Percentiles rank a stretch among this genome's conserved stretches.
Conservation (phyloP, 2,797 vertebrate genomes). For the Clamator glandarius region DNA sequence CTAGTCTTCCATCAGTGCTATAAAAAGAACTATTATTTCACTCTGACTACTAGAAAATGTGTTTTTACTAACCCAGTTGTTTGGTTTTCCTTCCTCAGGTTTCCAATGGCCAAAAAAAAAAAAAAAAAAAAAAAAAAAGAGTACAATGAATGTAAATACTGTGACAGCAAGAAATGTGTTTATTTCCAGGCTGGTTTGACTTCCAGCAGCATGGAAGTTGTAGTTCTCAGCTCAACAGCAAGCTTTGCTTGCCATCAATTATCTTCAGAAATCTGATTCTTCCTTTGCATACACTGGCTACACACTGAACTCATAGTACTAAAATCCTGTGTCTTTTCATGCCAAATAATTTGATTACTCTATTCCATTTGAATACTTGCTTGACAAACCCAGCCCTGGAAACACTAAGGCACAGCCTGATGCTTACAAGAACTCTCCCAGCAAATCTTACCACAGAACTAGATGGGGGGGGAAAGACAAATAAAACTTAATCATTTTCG, state of each 20-base stretch:
- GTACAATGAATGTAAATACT: background rate
- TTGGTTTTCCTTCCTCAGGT: background rate
- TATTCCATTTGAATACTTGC: conserved; percentile 12
- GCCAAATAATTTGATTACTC: conserved; percentile 1
- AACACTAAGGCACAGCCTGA: background rate
- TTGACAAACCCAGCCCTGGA: background rate
- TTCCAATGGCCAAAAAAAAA: background rate
- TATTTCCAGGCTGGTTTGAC: background rate
- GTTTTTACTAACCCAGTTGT: too few relatives aligned
- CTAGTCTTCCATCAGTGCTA: background rate
- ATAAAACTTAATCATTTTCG: background rate
- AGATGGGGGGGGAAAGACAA: background rate
- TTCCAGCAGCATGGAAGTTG: background rate
- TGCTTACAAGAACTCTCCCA: conserved; percentile 8
- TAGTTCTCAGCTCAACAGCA: background rate
- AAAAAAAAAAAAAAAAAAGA: background rate
- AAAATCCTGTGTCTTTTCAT: conserved; percentile 7
- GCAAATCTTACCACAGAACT: background rate
- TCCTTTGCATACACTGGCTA: background rate
- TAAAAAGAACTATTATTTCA: background rate
- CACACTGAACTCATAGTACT: background rate
- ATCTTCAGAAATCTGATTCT: background rate
- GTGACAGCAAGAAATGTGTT: background rate
- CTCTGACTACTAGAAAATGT: background rate
- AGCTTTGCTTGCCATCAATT: background rate